A percentile compares a stretch with the other conserved stretches of the same genome.
phyloP scores from a whole-genome alignment of 2,797 vertebrate genomes.

The Eulemur coronatus region DNA sequence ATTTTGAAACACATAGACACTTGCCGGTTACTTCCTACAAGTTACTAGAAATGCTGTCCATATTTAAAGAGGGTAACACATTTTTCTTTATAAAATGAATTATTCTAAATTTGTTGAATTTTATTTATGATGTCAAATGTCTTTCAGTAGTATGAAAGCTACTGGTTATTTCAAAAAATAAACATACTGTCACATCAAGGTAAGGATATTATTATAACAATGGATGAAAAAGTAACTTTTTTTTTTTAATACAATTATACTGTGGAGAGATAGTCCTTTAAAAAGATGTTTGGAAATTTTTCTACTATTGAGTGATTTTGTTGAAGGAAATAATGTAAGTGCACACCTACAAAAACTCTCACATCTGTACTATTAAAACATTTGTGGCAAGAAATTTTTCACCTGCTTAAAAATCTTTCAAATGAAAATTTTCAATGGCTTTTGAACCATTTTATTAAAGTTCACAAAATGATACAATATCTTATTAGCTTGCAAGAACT shows the following conservation, averaged over 20 bases:
- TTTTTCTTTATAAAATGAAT: conserved; percentile 26
- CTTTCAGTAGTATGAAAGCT: background rate
- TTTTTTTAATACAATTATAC: background rate
- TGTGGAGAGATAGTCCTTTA: background rate
- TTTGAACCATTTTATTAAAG: background rate
- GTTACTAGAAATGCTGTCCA: background rate
- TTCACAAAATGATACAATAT: background rate
- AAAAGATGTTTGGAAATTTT: background rate
- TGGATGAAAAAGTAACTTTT: background rate
- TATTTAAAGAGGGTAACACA: background rate
- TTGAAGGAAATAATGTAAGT: background rate
- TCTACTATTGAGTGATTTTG: conserved; percentile 26
- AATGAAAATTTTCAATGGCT: conserved; percentile 4
- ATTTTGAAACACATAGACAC: background rate
- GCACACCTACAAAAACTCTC: background rate
- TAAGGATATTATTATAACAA: background rate
- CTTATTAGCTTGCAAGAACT: background rate
- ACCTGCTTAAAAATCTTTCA: background rate
- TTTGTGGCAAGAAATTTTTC: background rate
- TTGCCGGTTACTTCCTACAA: background rate
- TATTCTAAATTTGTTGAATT: conserved; percentile 24
- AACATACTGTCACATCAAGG: background rate
- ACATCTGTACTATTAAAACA: background rate
- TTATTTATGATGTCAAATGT: conserved; percentile 29
- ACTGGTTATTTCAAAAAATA: background rate